Evolutionary conservation across 2,113 vertebrate genomes (phyloP), one percentile per base, ranked within the genome.

Genomic region (Panthera leo): DNA sequence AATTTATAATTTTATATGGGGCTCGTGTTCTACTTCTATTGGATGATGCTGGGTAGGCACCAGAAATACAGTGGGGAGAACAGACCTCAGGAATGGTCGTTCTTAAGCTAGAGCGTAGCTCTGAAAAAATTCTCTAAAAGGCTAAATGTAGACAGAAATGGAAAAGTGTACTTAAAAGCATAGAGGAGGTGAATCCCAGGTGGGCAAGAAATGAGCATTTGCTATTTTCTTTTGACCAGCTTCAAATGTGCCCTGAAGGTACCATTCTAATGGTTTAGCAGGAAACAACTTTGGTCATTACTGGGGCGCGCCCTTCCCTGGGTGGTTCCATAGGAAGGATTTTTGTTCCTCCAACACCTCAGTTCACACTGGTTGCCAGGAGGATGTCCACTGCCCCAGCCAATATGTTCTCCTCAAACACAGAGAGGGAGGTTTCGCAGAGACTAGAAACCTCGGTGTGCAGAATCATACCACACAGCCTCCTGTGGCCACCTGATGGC

Each of bases 311-410:
- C 73, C 16, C 27, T 14, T 3, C 36, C 39, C 55, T 11, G 13
- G 53, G 65, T 39, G 36, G 48, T 45, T 19, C 18, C 51, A 88
- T 3, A 45, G 31, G 31, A 65, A n/a, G 19, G 27, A 12, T 31
- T 58, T 31, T 12, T 18, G 39, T n/a, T 75, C 36, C 1, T 65
- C 0, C 0, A 5, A 42, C 48, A 36, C 10, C 18, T 25, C 10
- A 53, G 8, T 42, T 68, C 53, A 67, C 9, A 10, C 31, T 29
- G 6, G 27, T 48, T 58, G 36, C 65, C 84, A n/a, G 67, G 80
- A n/a, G 19, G 34, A 68, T 7, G 0, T 76, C 23, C 48, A 9
- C 3, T 58, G 48, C 8, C 42, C 13, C 2, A 10, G 36, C 4
- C n/a, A n/a, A 45, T 58, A 0, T 7, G 14, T 53, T 19, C 21